Evolutionary conservation across 2,113 vertebrate species (phyloP), one percentile per base, ranked within the genome.

Genomic region (Takifugu bimaculatus): DNA sequence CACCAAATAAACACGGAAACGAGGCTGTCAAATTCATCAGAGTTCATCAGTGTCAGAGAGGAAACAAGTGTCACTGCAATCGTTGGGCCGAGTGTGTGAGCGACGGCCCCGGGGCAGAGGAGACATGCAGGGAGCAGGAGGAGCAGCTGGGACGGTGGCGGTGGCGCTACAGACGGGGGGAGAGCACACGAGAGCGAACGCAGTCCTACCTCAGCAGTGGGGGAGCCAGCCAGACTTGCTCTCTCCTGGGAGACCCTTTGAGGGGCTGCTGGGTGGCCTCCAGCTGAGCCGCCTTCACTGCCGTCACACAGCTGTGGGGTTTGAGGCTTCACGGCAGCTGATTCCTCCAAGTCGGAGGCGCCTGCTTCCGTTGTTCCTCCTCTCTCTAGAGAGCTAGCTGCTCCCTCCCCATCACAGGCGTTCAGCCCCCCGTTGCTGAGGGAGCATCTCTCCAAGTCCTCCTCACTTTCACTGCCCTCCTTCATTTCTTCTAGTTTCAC

Each of bases 121-220:
- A 80, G 63, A 62, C 59, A 65, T 67, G 70, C 65, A 67, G 28
- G 61, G 50, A 39, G 32, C 62, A 72, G 26, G 54, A 58, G 43
- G 28, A 42, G 42, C 45, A 43, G 44, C 49, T 26, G 14, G 65
- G 35, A 59, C 32, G 39, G 15, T 7, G 15, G 43, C 15, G 50
- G 56, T 26, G 26, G 51, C 52, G 32, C 45, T 6, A 13, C 4
- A 20, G 13, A 14, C 5, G 15, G 25, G 35, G 25, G 15, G n/a
- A 14, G 39, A 54, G 66, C 68, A 79, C 57, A 28, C 26, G 50
- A 65, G 70, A 39, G 10, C 70, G 82, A 66, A 80, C 63, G 32
- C 4, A 80, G 68, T 74, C 88, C 65, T 89, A 89, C 88, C 89
- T 90, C 85, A 50, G 35, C 74, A 26, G 27, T 35, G 5, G 54